phyloP scores from a whole-genome alignment of 2,888 invertebrate genomes.

The Drosophila parthenogenetica region DNA sequence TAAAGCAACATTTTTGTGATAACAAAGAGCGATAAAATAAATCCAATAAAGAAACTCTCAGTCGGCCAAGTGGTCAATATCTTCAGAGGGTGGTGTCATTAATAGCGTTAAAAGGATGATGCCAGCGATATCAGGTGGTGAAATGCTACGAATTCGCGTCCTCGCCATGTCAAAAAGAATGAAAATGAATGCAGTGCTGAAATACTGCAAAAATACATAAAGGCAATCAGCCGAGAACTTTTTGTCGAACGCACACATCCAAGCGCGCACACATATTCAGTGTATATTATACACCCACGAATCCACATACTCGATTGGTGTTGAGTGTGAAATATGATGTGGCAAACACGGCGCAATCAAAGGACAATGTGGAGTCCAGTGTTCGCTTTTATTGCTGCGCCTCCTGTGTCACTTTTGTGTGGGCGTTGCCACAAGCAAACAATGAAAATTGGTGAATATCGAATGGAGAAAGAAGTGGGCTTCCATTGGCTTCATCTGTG shows the following conservation, averaged over 20 bases:
- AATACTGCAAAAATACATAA: constrained; percentile 24
- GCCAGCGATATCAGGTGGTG: constrained; percentile 19
- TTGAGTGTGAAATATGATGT: constrained; percentile 66
- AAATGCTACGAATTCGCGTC: constrained; percentile 11
- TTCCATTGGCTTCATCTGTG: constrained; percentile 9
- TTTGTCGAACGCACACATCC: constrained; percentile 29
- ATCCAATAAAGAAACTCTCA: constrained; percentile 26
- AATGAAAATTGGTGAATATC: neutral
- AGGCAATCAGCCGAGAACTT: constrained; percentile 39
- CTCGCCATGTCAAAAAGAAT: constrained; percentile 13
- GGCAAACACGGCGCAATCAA: constrained; percentile 48
- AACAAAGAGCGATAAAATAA: neutral
- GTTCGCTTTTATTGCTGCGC: constrained; percentile 22
- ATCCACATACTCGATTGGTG: constrained; percentile 1
- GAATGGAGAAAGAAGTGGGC: neutral
- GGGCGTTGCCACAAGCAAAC: constrained; percentile 9
- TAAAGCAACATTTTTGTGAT: constrained; percentile 19
- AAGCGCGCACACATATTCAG: too few relatives aligned
- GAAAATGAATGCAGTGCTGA: constrained; percentile 19
- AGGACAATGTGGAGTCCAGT: constrained; percentile 22
- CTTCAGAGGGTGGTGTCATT: constrained; percentile 21
- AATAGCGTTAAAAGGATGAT: constrained; percentile 29
- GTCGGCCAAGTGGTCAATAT: constrained; percentile 13
- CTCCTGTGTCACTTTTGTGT: constrained; percentile 8
- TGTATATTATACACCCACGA: too few relatives aligned